Percentiles rank a stretch among this genome's conserved stretches.
These are phyloP conservation scores for Callocephalon fimbriatum DNA, from an alignment of 2,113 vertebrate species.

Conservation along the genomic window DNA sequence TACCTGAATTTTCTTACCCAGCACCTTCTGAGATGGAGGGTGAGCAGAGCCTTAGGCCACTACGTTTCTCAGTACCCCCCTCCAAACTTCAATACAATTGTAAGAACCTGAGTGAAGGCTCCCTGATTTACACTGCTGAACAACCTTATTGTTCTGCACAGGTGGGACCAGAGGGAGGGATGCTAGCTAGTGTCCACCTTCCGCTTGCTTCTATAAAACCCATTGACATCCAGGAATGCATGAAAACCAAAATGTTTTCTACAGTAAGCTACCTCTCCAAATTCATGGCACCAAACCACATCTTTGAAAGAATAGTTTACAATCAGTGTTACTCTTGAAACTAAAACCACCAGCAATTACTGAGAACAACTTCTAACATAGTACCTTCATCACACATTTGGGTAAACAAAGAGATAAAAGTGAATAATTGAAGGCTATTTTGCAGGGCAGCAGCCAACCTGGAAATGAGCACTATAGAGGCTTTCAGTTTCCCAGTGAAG, in stretches of 20 bases:
- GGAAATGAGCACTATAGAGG: neutral
- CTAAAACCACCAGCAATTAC: neutral
- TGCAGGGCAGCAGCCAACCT: neutral
- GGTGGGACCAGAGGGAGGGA: neutral
- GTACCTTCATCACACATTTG: neutral
- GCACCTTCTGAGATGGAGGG: rapidly evolving
- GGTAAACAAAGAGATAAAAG: neutral
- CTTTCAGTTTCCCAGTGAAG: neutral
- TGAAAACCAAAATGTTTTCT: neutral
- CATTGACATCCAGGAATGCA: rapidly evolving
- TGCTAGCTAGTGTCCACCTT: slow-evolving; percentile 43
- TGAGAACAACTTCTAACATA: neutral
- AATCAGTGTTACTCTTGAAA: neutral
- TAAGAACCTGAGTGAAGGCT: neutral
- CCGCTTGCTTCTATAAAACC: neutral
- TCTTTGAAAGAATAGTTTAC: neutral
- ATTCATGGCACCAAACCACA: neutral
- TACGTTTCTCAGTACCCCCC: neutral
- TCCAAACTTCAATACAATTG: neutral
- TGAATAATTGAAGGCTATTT: neutral
- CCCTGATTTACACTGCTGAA: neutral
- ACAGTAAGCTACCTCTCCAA: neutral
- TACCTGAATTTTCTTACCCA: neutral
- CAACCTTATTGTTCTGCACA: rapidly evolving
- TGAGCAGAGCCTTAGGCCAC: neutral